phyloP scores from a whole-genome alignment of 1,140 invertebrate genomes.

The Drosophila biarmipes region DNA sequence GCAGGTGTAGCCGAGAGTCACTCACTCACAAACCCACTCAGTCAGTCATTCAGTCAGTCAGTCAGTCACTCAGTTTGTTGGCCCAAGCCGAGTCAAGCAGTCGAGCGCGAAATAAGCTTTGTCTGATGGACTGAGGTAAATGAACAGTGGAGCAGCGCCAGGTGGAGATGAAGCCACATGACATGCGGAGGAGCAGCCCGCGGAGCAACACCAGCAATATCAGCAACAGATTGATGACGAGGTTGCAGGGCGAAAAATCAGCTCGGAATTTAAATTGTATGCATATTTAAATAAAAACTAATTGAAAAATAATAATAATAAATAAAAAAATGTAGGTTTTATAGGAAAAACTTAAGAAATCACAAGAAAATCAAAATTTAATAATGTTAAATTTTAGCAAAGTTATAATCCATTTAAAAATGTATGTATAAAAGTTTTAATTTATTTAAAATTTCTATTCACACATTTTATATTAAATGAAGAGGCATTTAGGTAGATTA shows the following conservation, averaged over 20 bases:
- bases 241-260: constrained; percentile 9
- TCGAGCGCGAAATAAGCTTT: constrained; percentile 72
- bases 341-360: not conserved
- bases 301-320: not conserved
- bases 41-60: constrained; percentile 20
- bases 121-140: constrained; percentile 75
- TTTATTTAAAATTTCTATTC: no score
- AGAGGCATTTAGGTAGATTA: no score
- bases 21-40: not conserved
- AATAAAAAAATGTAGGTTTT: no score
- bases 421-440: no score
- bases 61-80: constrained; percentile 19
- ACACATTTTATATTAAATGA: no score
- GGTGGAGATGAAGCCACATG: constrained; percentile 65
- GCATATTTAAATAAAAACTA: not conserved
- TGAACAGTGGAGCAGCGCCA: constrained; percentile 56
- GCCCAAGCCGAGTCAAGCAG: constrained; percentile 33
- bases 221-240: constrained; percentile 34
- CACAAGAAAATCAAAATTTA: not conserved
- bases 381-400: not conserved
- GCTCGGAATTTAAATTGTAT: no score
- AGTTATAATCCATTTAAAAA: not conserved
- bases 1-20: constrained; percentile 4
- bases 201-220: constrained; percentile 44
- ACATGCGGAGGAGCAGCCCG: constrained; percentile 51